Conservation (phyloP, 2,113 vertebrate genomes). For the Meleagris gallopavo region DNA sequence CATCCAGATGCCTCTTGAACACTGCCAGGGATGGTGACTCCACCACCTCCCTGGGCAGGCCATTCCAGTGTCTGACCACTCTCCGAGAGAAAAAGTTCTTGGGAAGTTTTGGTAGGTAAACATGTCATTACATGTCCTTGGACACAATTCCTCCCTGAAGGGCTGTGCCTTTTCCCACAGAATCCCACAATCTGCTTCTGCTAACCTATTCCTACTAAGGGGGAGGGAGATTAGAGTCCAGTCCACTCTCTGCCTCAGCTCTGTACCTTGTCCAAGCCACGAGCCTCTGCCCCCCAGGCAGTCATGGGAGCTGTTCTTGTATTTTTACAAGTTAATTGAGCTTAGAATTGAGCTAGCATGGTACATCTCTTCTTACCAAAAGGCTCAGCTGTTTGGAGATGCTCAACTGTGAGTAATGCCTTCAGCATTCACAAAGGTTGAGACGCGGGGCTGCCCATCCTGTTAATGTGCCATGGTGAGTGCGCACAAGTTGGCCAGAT, state of each 20-base stretch:
- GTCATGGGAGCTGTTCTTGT: not conserved
- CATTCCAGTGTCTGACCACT: too few species aligned
- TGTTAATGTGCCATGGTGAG: not conserved
- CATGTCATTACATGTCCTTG: not conserved
- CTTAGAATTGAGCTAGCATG: constrained; percentile 51
- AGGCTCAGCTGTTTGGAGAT: constrained; percentile 59
- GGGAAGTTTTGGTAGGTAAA: not conserved
- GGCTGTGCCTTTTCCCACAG: not conserved
- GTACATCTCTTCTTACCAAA: constrained; percentile 45
- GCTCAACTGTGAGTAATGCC: constrained; percentile 51
- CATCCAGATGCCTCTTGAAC: too few species aligned
- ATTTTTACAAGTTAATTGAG: constrained; percentile 62
- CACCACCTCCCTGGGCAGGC: too few species aligned
- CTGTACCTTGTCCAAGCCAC: not conserved
- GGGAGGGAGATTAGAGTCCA: not conserved
- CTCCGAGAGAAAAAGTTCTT: too few species aligned
- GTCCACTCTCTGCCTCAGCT: not conserved
- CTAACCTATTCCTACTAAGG: not conserved
- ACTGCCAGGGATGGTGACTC: too few species aligned
- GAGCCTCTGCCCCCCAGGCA: not conserved
- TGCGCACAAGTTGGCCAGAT: not conserved
- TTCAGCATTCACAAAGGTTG: constrained; percentile 33
- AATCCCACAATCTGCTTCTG: not conserved
- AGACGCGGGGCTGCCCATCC: not conserved
- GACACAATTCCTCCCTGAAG: not conserved